phyloP scores from a whole-genome alignment of 2,113 vertebrate genomes.

The Himantopus leucocephalus region DNA sequence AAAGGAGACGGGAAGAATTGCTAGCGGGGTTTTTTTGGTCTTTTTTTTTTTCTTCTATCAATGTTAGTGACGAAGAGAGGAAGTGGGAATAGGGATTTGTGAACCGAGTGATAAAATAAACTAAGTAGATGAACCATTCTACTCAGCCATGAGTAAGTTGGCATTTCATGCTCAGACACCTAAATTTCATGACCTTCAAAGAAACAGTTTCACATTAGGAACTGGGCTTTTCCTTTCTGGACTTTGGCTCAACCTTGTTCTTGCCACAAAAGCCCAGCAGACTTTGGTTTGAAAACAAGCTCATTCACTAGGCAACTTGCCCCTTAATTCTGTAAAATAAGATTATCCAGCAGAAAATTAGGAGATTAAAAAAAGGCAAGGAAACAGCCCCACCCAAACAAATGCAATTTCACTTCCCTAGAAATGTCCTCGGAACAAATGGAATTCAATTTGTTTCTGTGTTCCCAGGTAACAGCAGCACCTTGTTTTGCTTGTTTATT shows the following conservation, averaged over 20 bases:
- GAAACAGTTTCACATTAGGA: not conserved
- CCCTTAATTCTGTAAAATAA: not conserved
- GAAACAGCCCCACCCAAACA: not conserved
- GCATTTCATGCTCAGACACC: slow-evolving; percentile 4
- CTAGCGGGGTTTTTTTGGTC: no score
- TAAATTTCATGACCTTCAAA: not conserved
- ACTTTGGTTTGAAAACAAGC: not conserved
- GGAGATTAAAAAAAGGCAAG: not conserved
- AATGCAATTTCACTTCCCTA: slow-evolving; percentile 9
- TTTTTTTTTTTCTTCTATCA: not conserved
- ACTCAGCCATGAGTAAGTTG: not conserved
- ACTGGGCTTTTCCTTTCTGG: not conserved
- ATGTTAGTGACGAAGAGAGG: not conserved
- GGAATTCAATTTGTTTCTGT: slow-evolving; percentile 29
- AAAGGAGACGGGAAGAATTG: not conserved
- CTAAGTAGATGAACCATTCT: not conserved
- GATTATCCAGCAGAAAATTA: not conserved
- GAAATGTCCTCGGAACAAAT: not conserved
- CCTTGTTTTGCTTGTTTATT: slow-evolving; percentile 40
- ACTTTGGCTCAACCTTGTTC: not conserved
- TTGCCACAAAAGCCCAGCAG: not conserved
- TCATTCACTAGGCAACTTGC: not conserved
- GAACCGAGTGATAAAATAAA: not conserved
- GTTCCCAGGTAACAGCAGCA: slow-evolving; percentile 35
- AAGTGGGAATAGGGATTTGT: not conserved